Base-by-base conservation (phyloP, 64 coral and sea anemone species). In the Anthopleura sola region DNA sequence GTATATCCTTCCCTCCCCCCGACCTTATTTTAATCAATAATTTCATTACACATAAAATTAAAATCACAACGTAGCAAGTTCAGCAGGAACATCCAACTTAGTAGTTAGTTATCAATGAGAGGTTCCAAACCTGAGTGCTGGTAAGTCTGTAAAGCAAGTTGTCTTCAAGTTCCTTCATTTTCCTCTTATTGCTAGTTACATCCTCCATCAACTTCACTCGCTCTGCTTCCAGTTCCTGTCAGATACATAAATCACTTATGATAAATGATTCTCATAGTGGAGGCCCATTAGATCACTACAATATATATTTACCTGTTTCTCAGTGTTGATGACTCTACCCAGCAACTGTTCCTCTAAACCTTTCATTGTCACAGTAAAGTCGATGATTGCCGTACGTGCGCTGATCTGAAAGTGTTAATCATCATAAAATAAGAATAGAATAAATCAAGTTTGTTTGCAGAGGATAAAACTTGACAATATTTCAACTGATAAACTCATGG, bases 311-410 rank as follows among this genome's bases (percentile, higher is more conserved):
- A 99, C 96, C 96, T 99, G 88, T 86, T 99, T 99, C 55, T 99
- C 96, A 23, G 96, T 99, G 55, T 94, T 94, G 24, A 99, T 99
- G 23, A 99, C 96, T 26, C 96, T 83, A 50, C 96, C 96, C 6
- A 99, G 88, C 29, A 99, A 50, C 46, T 99, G 96, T 49, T 99
- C 96, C 71, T 99, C 96, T 21, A 99, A 82, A 29, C 96, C 96
- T 92, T 99, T 99, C 96, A 99, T 94, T 12, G 96, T 99, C 50
- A 99, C 96, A 47, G 96, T 99, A 32, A 99, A 99, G 87, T 99
- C 96, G 37, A 98, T 98, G n/a, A 98, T 98, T n/a, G 96, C 93
- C 20, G 96, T 98, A 60, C 93, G 90, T n/a, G 96, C 96, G 37
- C 96, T 98, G 38, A 98, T 94, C 96, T 96, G 83, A 80, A 83